Conservation (phyloP, 2,888 invertebrate species). For the Belgica antarctica region DNA sequence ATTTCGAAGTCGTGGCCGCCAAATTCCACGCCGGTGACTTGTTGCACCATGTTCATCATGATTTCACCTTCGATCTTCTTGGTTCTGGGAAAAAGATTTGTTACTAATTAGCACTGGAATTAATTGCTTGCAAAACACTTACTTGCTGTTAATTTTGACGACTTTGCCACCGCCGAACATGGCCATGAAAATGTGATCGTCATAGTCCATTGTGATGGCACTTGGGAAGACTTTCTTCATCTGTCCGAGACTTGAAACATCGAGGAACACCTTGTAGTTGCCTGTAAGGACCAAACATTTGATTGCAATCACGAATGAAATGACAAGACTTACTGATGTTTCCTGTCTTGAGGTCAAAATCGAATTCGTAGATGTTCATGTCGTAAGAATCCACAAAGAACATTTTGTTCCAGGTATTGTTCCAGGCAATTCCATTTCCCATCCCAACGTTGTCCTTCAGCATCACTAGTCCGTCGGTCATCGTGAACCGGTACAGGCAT, state of each 20-base stretch:
- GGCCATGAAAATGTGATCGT: constrained; percentile 26
- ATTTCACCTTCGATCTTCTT: constrained; percentile 9
- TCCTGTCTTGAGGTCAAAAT: constrained; percentile 24
- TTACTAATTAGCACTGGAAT: not conserved
- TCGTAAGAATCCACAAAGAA: constrained; percentile 29
- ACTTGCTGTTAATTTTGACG: not conserved
- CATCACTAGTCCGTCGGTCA: not conserved
- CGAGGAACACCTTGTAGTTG: not conserved
- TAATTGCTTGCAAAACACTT: not conserved
- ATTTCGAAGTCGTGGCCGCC: constrained; percentile 7
- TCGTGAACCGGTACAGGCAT: not conserved
- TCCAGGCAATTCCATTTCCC: constrained; percentile 28
- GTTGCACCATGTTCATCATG: not conserved
- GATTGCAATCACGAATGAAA: no score
- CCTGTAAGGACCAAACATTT: not conserved
- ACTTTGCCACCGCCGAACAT: constrained; percentile 24
- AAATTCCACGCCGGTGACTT: not conserved
- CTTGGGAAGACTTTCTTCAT: not conserved
- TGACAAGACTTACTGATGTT: not conserved
- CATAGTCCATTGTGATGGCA: constrained; percentile 9
- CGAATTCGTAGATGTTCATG: constrained; percentile 20
- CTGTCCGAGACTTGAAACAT: not conserved
- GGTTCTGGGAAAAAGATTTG: not conserved
- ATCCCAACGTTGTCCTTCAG: constrained; percentile 20
- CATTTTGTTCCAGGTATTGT: not conserved